phyloP scores from a whole-genome alignment of 2,888 invertebrate genomes.

The Stenurella melanura region DNA sequence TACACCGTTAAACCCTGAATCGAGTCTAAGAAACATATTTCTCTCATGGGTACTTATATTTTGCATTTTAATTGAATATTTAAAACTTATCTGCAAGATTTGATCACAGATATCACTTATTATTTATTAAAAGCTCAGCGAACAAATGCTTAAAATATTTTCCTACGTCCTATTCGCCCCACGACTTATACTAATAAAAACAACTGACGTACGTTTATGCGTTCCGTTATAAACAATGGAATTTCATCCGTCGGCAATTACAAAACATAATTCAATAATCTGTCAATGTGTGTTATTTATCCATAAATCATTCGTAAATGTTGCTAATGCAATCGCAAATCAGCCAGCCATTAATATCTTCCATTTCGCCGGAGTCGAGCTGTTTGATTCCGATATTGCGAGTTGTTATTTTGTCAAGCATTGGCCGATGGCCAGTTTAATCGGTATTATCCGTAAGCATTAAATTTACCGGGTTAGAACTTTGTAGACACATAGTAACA shows the following conservation, averaged over 20 bases:
- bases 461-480: no score
- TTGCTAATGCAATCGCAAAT: constrained; percentile 9
- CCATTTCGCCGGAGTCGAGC: background rate
- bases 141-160: constrained; percentile 4
- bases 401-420: constrained; percentile 3
- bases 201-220: background rate
- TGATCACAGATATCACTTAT: constrained; percentile 1
- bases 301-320: constrained; percentile 22
- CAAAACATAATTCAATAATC: constrained; percentile 33
- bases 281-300: constrained; percentile 25
- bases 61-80: background rate
- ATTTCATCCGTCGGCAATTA: constrained; percentile 32
- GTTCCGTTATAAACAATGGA: constrained; percentile 18
- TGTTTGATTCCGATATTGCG: background rate
- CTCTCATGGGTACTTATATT: background rate
- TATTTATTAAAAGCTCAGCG: constrained; percentile 5
- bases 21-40: background rate
- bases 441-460: no score
- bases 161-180: constrained; percentile 16
- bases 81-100: constrained; percentile 3
- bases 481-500: no score
- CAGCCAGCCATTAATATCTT: constrained; percentile 19
- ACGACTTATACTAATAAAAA: constrained; percentile 1
- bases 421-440: background rate
- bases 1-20: no score